Base-by-base conservation (phyloP, 2,888 invertebrate species). In the Criorhina ranunculi region DNA sequence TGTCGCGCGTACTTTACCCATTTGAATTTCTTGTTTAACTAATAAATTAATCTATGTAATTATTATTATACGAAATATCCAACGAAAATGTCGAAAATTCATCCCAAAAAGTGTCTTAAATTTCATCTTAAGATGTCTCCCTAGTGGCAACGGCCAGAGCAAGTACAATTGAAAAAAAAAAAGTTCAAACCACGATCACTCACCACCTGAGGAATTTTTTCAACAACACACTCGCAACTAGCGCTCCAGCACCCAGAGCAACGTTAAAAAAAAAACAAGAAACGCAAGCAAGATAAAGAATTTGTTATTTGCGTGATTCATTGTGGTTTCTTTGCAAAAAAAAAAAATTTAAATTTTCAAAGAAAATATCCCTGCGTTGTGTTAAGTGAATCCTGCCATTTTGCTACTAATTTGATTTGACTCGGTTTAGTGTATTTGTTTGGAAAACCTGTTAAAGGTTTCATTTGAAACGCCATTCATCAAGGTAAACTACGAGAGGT, bases 121-220 rank as follows among this genome's bases (percentile, higher is more conserved):
- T 46, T 33, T 64, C 53, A 15, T 31, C 17, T 60, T 40, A 57
- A 44, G 55, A 55, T 66, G 51, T 44, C 44, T 33, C 42, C 37
- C 3, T n/a, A 35, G 29, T 59, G 57, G 59, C 57, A 55, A 42
- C n/a, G n/a, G n/a, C n/a, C n/a, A n/a, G 4, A 24, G 24, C 8
- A 60, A 75, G 72, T 76, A 64, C 69, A 76, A 59, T 59, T 24
- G 24, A 64, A 70, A 59, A 40, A 44, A 59, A 69, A 69, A 35
- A 53, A 33, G 11, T 42, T 51, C 0, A 42, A 64, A 49, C 59
- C 55, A 64, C 67, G 78, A 78, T 83, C 83, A 64, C 53, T 70
- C 64, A 60, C 46, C 73, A 83, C 73, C 78, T 83, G 73, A 83
- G 83, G 83, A 83, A 83, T 83, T 83, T 82, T 70, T 69, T 29